Conservation (phyloP, 1,140 invertebrate species). For the Euura lappo region DNA sequence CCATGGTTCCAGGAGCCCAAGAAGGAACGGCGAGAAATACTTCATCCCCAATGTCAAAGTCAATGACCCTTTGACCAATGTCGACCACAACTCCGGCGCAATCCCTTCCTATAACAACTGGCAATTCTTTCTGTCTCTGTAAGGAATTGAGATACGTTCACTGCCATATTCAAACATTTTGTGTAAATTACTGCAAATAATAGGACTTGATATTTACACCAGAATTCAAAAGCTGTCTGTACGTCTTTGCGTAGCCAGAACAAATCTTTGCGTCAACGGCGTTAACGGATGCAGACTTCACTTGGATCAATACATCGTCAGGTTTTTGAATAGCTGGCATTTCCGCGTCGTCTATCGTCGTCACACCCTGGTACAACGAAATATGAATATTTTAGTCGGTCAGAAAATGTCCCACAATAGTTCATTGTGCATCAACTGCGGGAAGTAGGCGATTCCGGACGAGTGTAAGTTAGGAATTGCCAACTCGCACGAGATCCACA, state of each 20-base stretch:
- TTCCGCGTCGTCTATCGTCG: constrained; percentile 64
- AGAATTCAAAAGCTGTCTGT: constrained; percentile 64
- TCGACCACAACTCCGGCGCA: constrained; percentile 73
- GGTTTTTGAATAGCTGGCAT: constrained; percentile 63
- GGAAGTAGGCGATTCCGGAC: no score
- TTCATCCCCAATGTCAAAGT: constrained; percentile 71
- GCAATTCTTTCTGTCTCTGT: constrained; percentile 62
- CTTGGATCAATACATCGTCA: constrained; percentile 70
- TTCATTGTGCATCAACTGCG: no score
- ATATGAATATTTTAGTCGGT: constrained; percentile 15
- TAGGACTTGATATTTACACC: constrained; percentile 53
- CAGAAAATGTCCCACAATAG: no score
- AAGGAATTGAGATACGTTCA: constrained; percentile 28
- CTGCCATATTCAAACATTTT: constrained; percentile 9
- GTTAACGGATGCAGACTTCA: constrained; percentile 70
- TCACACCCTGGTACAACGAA: constrained; percentile 56
- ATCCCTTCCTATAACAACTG: constrained; percentile 72
- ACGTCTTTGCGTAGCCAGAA: constrained; percentile 65
- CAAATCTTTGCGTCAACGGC: constrained; percentile 70
- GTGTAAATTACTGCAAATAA: constrained; percentile 13
- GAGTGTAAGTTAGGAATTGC: no score
- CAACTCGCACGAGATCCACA: no score
- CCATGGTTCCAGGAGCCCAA: constrained; percentile 66
- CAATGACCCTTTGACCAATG: constrained; percentile 65
- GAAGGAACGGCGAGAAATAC: constrained; percentile 68